Base-by-base conservation (phyloP, 2,888 invertebrate species). In the Coronaproctus castanopsis region DNA sequence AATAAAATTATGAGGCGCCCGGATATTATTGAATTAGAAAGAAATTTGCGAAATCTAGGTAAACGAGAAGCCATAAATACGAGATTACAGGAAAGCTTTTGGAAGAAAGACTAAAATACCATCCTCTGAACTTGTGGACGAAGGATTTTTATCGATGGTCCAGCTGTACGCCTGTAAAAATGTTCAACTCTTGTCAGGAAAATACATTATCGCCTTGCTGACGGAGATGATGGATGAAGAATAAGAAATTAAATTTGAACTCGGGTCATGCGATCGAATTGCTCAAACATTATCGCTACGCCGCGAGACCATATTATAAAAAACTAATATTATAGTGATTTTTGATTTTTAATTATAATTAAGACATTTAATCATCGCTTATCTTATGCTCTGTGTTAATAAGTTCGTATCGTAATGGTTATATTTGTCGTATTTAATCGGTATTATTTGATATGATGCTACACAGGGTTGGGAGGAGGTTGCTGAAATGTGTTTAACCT, bases 381-480 rank as follows among this genome's bases (percentile, higher is more conserved):
- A n/a, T n/a, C n/a, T n/a, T n/a, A n/a, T n/a, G n/a, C n/a, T n/a
- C n/a, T n/a, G n/a, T n/a, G n/a, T n/a, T n/a, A n/a, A n/a, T n/a
- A n/a, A n/a, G n/a, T n/a, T n/a, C n/a, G n/a, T n/a, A n/a, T n/a
- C n/a, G n/a, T n/a, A n/a, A n/a, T n/a, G n/a, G n/a, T n/a, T n/a
- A n/a, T n/a, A n/a, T n/a, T n/a, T n/a, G n/a, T n/a, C n/a, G n/a
- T n/a, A n/a, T n/a, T n/a, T n/a, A n/a, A n/a, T n/a, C n/a, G n/a
- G n/a, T n/a, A n/a, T n/a, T n/a, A n/a, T n/a, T n/a, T n/a, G n/a
- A n/a, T n/a, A n/a, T 36, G 36, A 8, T 36, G 36, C 14, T 36
- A 70, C 71, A 55, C 67, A 87, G 86, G 83, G 82, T 67, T 87
- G 87, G 87, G 86, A 87, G 69, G 87, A 87, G 70, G 75, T 80